Evolutionary conservation across 2,888 invertebrate species (phyloP).

Genomic region (Leptinotarsa tumamoca): DNA sequence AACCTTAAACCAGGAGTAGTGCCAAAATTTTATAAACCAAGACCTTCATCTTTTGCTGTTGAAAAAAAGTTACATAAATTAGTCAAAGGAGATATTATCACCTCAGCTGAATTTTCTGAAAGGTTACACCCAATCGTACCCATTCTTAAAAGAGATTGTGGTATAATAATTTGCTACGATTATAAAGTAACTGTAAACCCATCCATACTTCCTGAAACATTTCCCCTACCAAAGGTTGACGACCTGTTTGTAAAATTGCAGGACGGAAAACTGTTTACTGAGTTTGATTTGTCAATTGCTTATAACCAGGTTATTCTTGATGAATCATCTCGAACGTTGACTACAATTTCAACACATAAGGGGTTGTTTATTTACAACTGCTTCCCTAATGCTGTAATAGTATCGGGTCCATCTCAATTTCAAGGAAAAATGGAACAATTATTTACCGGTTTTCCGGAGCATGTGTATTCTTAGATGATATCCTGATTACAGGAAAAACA

Average conservation of each 20-base stretch:
- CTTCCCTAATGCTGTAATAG: not conserved
- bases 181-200: not conserved
- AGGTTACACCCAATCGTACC: not conserved
- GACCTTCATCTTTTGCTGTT: not conserved
- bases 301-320: not conserved
- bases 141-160: not conserved
- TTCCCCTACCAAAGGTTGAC: not conserved
- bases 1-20: not conserved
- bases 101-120: not conserved
- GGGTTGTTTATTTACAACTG: not conserved
- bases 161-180: not conserved
- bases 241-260: not conserved
- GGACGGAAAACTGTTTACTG: not conserved
- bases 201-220: not conserved
- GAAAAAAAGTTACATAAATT: not conserved
- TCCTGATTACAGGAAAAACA: not conserved
- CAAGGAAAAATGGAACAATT: not conserved
- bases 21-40: not conserved
- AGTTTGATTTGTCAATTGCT: not conserved
- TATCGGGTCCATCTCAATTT: not conserved
- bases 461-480: not conserved
- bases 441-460: not conserved
- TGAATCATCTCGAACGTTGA: not conserved
- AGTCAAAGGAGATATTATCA: not conserved
- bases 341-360: not conserved